Evolutionary conservation across 1,140 invertebrate genomes (phyloP).

Genomic region (Glomeris maerens): DNA sequence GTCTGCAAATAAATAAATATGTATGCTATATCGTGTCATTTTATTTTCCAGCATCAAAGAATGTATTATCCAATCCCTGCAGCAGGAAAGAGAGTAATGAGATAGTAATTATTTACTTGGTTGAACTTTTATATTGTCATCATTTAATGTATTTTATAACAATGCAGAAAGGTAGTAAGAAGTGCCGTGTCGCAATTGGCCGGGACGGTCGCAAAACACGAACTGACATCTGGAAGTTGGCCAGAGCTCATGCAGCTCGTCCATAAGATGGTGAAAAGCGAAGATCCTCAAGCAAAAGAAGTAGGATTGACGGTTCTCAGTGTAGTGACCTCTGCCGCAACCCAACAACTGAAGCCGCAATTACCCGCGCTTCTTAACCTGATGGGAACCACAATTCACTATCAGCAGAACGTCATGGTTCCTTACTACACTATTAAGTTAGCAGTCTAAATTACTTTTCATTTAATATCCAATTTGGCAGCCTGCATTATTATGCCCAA

Average conservation of each 20-base stretch:
- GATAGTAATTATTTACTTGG: no score
- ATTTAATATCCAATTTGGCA: no score
- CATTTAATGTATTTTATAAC: no score
- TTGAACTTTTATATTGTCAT: no score
- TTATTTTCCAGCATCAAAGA: no score
- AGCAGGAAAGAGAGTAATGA: no score
- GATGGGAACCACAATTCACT: conserved; percentile 38
- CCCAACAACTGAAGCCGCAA: conserved; percentile 41
- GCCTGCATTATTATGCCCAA: no score
- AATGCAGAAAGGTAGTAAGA: no score
- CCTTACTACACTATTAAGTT: conserved; percentile 43
- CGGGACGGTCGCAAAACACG: conserved; percentile 53
- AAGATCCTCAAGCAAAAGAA: conserved; percentile 41
- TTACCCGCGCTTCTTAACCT: conserved; percentile 37
- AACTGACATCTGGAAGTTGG: conserved; percentile 49
- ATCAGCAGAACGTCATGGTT: conserved; percentile 34
- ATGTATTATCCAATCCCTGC: no score
- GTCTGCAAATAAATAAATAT: no score
- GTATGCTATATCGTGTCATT: no score
- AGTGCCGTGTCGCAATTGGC: no score
- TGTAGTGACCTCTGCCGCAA: conserved; percentile 44
- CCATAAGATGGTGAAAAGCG: conserved; percentile 39
- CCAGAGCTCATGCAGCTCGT: conserved; percentile 53
- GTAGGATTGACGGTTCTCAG: conserved; percentile 50
- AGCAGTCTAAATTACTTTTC: conserved; percentile 9